These are phyloP conservation scores for Pelusios castaneus DNA, from an alignment of 2,113 vertebrate genomes.

Conservation along the genomic window DNA sequence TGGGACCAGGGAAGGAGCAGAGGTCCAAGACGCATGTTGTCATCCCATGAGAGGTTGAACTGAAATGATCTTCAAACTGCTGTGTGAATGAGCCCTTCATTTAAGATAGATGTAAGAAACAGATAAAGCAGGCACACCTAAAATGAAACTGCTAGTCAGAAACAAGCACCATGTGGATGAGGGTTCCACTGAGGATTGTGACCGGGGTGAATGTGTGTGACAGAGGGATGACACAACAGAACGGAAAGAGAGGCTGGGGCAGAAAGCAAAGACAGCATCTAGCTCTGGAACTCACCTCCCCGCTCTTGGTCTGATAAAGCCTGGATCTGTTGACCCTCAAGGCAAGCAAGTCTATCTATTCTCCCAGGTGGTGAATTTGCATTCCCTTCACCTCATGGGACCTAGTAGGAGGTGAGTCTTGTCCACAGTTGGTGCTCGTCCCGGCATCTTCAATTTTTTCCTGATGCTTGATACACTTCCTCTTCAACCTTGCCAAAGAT, in stretches of 20 bases:
- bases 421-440: too few species aligned
- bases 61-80: not conserved
- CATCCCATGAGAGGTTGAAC: not conserved
- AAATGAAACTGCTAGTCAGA: not conserved
- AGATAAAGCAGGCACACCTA: not conserved
- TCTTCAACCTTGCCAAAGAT: too few species aligned
- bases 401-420: too few species aligned
- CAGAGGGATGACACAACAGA: not conserved
- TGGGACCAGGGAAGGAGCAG: not conserved
- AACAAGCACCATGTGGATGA: not conserved
- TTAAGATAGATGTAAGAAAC: not conserved
- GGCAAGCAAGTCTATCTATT: not conserved
- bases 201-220: not conserved
- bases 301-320: not conserved
- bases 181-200: not conserved
- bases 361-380: not conserved
- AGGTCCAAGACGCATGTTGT: not conserved
- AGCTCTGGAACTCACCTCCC: not conserved
- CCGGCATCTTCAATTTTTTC: too few species aligned
- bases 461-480: too few species aligned
- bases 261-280: not conserved
- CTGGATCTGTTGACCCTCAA: not conserved
- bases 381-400: too few species aligned
- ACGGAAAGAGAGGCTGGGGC: not conserved
- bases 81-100: too few species aligned